Evolutionary conservation across 1,140 invertebrate species (phyloP).

Genomic region (Polyergus mexicanus): DNA sequence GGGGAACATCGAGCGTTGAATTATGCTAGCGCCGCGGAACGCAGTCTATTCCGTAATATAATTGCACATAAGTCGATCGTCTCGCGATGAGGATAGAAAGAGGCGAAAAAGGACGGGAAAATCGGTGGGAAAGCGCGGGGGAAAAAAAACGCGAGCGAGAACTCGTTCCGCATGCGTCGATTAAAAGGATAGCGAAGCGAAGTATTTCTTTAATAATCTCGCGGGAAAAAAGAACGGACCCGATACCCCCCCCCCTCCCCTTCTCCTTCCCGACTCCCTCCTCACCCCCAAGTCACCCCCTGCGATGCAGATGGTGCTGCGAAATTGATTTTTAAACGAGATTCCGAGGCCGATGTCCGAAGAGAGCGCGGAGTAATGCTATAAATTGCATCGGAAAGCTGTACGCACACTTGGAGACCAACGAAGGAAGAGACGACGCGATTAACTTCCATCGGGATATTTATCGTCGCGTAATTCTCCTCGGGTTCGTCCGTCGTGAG

Average conservation of each 20-base stretch:
- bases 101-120: neutral
- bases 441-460: slow-evolving; percentile 64
- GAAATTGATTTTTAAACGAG: slow-evolving; percentile 71
- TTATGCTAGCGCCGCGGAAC: slow-evolving; percentile 16
- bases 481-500: neutral
- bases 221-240: slow-evolving; percentile 16
- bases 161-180: slow-evolving; percentile 35
- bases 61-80: slow-evolving; percentile 29
- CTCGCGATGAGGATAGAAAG: neutral
- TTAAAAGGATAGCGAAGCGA: slow-evolving; percentile 53
- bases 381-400: slow-evolving; percentile 64
- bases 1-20: slow-evolving; percentile 48
- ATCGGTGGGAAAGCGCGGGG: neutral
- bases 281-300: no score
- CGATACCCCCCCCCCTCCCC: neutral
- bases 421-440: slow-evolving; percentile 32
- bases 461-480: slow-evolving; percentile 38
- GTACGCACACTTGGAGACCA: slow-evolving; percentile 31
- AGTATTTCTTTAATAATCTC: slow-evolving; percentile 65
- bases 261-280: no score
- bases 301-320: slow-evolving; percentile 54
- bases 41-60: slow-evolving; percentile 54
- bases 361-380: slow-evolving; percentile 1
- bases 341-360: slow-evolving; percentile 55
- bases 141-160: slow-evolving; percentile 14